These are phyloP conservation scores for Dione juno DNA, from an alignment of 2,888 invertebrate genomes.

Conservation along the genomic window DNA sequence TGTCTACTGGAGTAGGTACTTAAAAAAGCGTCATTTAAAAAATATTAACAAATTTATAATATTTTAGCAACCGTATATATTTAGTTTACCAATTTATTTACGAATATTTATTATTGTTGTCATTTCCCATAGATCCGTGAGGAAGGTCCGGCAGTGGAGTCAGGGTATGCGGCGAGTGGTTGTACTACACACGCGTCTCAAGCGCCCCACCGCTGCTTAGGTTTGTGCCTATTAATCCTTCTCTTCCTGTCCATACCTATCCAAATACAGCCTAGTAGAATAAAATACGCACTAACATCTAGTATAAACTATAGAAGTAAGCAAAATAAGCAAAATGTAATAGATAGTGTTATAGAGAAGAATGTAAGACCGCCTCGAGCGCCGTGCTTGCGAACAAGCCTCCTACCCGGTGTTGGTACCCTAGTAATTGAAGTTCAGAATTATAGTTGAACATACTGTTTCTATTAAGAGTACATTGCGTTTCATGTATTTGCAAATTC, in stretches of 20 bases:
- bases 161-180: constrained; percentile 58
- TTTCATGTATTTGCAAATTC: constrained; percentile 2
- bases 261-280: constrained; percentile 53
- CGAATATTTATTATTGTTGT: too few species aligned
- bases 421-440: constrained; percentile 69
- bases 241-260: constrained; percentile 66
- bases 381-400: constrained; percentile 60
- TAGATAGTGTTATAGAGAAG: constrained; percentile 35
- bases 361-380: constrained; percentile 64
- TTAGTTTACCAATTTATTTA: too few species aligned
- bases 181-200: constrained; percentile 68
- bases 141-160: constrained; percentile 59
- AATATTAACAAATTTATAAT: too few species aligned
- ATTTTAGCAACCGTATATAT: too few species aligned
- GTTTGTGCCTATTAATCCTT: constrained; percentile 79
- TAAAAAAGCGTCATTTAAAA: too few species aligned
- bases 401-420: constrained; percentile 51
- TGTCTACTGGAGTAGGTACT: too few species aligned
- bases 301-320: constrained; percentile 53
- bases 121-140: constrained; percentile 69
- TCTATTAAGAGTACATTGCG: constrained; percentile 11
- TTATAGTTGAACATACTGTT: constrained; percentile 70
- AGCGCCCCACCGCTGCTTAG: constrained; percentile 74
- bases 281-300: constrained; percentile 44
- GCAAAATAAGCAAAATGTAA: constrained; percentile 58